Evolutionary conservation across 2,888 invertebrate species (phyloP), one percentile per base, ranked within the genome.

Genomic region (Acrobasis consociella): DNA sequence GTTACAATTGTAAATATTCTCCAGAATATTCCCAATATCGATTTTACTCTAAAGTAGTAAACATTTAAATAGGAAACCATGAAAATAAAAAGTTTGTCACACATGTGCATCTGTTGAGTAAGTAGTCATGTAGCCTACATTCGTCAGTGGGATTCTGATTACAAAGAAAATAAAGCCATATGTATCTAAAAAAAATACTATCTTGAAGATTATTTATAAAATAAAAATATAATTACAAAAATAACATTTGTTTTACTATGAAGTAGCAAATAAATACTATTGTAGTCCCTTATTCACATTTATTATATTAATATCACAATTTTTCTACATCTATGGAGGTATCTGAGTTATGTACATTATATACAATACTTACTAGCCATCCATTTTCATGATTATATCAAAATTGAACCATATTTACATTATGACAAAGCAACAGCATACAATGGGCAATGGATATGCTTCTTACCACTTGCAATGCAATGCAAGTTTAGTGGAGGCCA

Each of bases 291-390:
- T 64, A 65, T 62, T 61, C 37, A 65, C 49, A 66, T 69, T 72
- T 68, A 72, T 73, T 71, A 62, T 1, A 49, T 53, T 63, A 65
- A 70, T 73, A 76, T 78, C 77, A 80, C 72, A 74, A 72, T 72
- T 73, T 70, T 58, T 71, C 72, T 79, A 76, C 66, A 60, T 52
- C 60, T 68, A 65, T 60, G 62, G 65, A 67, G 60, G 63, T 70
- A 73, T 63, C 63, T 70, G 61, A 73, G 68, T 69, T 82, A 78
- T 83, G 70, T 84, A 59, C 59, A 59, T 59, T 59, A 59, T 50
- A 59, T 50, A 85, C 83, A 85, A 31, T 31, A 31, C 31, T 31
- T 31, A 31, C 31, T 31, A 72, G 11, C 17, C 11, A 39, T 17
- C 55, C 38, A 39, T 38, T 7, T 31, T 16, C 55, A 55, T 39